Evolutionary conservation across 2,113 vertebrate genomes (phyloP).

Genomic region (Stegastes partitus): DNA sequence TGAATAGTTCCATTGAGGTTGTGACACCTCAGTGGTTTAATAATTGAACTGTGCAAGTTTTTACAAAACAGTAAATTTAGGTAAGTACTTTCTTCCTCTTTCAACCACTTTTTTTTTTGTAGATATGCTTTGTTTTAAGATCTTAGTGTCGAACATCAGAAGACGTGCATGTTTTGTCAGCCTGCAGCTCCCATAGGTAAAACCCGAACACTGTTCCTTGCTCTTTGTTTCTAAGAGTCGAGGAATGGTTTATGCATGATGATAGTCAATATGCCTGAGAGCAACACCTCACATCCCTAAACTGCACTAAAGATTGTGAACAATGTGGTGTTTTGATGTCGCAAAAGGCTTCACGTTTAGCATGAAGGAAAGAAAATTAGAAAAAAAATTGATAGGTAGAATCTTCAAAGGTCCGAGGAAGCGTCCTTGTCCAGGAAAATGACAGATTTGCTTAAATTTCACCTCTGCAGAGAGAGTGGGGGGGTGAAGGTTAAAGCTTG

Average conservation of each 20-base stretch:
- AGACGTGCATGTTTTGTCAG: neutral
- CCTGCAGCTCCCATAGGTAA: neutral
- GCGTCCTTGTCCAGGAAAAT: conserved; percentile 60
- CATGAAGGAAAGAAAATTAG: conserved; percentile 18
- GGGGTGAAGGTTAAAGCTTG: conserved; percentile 68
- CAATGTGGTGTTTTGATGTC: conserved; percentile 47
- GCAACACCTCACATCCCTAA: conserved; percentile 54
- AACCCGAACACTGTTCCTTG: neutral
- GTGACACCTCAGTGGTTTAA: neutral
- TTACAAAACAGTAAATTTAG: neutral
- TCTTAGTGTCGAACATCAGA: neutral
- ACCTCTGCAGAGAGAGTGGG: conserved; percentile 46
- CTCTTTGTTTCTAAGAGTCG: conserved; percentile 29
- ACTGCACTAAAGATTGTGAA: conserved; percentile 40
- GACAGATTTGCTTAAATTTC: conserved; percentile 76
- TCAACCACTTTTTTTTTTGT: too few relatives aligned
- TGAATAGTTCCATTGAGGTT: neutral
- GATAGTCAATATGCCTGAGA: conserved; percentile 40
- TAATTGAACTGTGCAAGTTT: neutral
- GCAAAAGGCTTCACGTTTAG: neutral
- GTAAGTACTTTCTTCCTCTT: neutral
- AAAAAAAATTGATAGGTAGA: conserved; percentile 32
- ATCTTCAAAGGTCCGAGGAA: conserved; percentile 44
- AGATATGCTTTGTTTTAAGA: too few relatives aligned
- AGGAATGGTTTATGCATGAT: conserved; percentile 32